Conservation (phyloP, 2,113 vertebrate species). For the Pipra filicauda region DNA sequence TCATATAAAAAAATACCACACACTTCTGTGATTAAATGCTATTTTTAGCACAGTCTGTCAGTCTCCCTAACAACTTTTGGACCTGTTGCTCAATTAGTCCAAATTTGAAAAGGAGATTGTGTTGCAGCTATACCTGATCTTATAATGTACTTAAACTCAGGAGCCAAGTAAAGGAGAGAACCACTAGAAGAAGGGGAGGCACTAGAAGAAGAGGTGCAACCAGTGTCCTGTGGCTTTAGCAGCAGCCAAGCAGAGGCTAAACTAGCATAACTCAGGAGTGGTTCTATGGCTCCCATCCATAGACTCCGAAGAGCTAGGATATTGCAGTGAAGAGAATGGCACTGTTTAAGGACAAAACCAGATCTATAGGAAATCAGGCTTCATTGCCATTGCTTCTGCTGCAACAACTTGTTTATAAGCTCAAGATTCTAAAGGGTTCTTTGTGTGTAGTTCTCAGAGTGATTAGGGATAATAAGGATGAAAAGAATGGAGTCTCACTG, state of each 20-base stretch:
- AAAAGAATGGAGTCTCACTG: background rate
- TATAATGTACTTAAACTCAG: background rate
- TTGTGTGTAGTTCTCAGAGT: background rate
- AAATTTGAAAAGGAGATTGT: background rate
- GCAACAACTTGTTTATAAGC: background rate
- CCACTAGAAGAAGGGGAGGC: background rate
- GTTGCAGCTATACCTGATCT: background rate
- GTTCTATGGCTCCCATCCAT: background rate
- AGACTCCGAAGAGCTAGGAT: background rate
- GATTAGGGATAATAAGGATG: background rate
- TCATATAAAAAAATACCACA: background rate
- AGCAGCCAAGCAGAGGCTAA: background rate
- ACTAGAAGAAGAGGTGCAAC: background rate
- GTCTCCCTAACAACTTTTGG: background rate
- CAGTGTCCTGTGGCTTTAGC: background rate
- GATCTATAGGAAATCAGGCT: background rate
- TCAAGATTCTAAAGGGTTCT: background rate
- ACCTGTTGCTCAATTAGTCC: background rate
- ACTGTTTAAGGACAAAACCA: background rate
- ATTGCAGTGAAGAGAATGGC: background rate
- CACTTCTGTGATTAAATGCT: background rate
- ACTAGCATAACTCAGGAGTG: rapidly evolving
- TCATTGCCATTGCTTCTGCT: background rate
- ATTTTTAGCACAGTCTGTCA: background rate
- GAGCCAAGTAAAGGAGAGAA: background rate